Conservation (phyloP, 1,140 invertebrate genomes). For the Harlomillsia oculata region DNA sequence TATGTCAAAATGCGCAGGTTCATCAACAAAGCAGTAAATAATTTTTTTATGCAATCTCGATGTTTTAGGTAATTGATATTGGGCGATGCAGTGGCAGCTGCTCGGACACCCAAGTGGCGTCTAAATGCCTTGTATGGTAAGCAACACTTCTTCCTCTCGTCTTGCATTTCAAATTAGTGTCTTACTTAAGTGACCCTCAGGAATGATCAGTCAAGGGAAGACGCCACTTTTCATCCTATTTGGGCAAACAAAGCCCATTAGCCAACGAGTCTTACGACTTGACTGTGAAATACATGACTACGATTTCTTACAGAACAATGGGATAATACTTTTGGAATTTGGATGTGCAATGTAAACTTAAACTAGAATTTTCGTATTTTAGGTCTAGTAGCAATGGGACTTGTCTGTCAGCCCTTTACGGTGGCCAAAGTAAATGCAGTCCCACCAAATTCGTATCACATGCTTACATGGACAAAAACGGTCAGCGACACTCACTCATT, state of each 20-base stretch:
- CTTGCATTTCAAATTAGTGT: too few species aligned
- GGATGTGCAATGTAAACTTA: too few species aligned
- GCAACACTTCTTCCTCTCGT: too few species aligned
- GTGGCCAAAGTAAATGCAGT: slow-evolving; percentile 40
- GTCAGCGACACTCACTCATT: slow-evolving; percentile 42
- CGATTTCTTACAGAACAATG: too few species aligned
- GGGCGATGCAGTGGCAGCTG: slow-evolving; percentile 45
- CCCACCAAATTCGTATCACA: slow-evolving; percentile 43
- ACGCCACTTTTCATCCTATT: too few species aligned
- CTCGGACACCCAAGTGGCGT: slow-evolving; percentile 18
- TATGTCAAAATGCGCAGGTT: background rate
- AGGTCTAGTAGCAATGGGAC: slow-evolving; percentile 32
- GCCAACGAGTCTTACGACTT: too few species aligned
- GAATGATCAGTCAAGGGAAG: too few species aligned
- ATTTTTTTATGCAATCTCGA: background rate
- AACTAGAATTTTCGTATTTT: too few species aligned
- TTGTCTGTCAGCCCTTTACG: slow-evolving; percentile 42
- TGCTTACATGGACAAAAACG: slow-evolving; percentile 41
- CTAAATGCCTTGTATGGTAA: slow-evolving; percentile 30
- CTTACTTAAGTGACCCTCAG: too few species aligned
- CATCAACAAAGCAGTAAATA: background rate
- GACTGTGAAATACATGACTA: too few species aligned
- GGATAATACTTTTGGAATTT: too few species aligned
- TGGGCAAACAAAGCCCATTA: too few species aligned
- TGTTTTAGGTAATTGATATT: slow-evolving; percentile 44